Base-by-base conservation (phyloP, 1,140 invertebrate species). In the Wasmannia auropunctata region DNA sequence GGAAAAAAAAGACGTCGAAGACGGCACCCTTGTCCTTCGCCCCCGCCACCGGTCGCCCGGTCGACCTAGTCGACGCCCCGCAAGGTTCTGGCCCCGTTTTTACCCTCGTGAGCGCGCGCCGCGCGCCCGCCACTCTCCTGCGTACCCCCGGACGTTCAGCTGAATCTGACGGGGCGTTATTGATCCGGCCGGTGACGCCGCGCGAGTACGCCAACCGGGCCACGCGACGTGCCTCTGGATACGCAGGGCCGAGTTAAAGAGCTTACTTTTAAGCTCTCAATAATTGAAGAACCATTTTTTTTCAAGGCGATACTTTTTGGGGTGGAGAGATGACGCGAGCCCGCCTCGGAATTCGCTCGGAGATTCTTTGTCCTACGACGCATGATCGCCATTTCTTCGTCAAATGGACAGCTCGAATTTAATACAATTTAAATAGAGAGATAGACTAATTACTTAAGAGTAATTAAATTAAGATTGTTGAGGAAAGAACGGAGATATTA, bases 161-260 rank as follows among this genome's bases (percentile, higher is more conserved):
- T 87, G 86, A 90, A 86, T 54, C 79, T 87, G 74, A 79, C 85
- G 67, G 28, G 34, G 0, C 72, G 85, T 87, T 89, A 89, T 89
- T 89, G 88, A 89, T 89, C 88, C 85, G 72, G 28, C 79, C 87
- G 88, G 74, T 76, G 56, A 69, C 37, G 67, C 37, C 62, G 34
- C 69, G 46, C 72, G 87, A 86, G 62, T 89, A 88, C 88, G 87
- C 76, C 88, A 90, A 88, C 49, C 81, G 90, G 89, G 80, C 75
- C 79, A 90, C 54, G 62, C 69, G 67, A 81, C 37, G 67, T 83
- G 37, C 34, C 40, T 83, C 79, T 80, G 51, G 40, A 65, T 4
- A 28, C 10, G 34, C 77, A 80, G 77, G 62, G 46, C 46, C 51
- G 67, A 72, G 22, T 58, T 81, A 25, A 56, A 25, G 34, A 81